Percentiles rank a stretch among this genome's conserved stretches.
These are phyloP conservation scores for Andrena minutula DNA, from an alignment of 2,888 invertebrate genomes.

Conservation along the genomic window DNA sequence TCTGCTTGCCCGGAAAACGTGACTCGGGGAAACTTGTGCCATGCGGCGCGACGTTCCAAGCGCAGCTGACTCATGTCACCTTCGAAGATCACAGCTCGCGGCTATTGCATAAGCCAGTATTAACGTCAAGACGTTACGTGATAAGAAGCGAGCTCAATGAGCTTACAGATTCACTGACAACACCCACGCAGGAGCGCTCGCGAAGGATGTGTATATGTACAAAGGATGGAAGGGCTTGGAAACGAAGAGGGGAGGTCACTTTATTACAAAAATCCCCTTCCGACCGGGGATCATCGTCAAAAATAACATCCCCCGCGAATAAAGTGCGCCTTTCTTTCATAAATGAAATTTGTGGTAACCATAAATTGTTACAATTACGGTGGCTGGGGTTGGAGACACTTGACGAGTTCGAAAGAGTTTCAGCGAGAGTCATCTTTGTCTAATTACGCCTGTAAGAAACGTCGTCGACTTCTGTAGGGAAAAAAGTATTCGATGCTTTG, in stretches of 20 bases:
- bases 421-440: background rate
- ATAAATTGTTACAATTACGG: constrained; percentile 17
- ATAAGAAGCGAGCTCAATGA: constrained; percentile 16
- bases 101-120: constrained; percentile 29
- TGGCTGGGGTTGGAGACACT: background rate
- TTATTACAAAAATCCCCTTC: constrained; percentile 45
- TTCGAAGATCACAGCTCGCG: background rate
- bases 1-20: background rate
- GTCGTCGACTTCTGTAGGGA: too few species aligned
- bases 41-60: background rate
- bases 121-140: constrained; percentile 26
- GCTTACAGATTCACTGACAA: constrained; percentile 6
- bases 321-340: constrained; percentile 29
- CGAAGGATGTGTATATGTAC: background rate
- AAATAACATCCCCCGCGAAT: constrained; percentile 29
- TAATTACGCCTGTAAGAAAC: constrained; percentile 22
- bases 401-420: background rate
- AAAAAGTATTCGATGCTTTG: background rate
- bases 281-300: background rate
- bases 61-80: background rate
- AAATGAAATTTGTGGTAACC: constrained; percentile 21
- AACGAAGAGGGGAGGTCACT: constrained; percentile 29
- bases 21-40: constrained; percentile 1
- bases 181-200: background rate
- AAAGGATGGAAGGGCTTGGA: background rate